Base-by-base conservation (phyloP, 2,797 vertebrate genomes). In the Tinamus major region DNA sequence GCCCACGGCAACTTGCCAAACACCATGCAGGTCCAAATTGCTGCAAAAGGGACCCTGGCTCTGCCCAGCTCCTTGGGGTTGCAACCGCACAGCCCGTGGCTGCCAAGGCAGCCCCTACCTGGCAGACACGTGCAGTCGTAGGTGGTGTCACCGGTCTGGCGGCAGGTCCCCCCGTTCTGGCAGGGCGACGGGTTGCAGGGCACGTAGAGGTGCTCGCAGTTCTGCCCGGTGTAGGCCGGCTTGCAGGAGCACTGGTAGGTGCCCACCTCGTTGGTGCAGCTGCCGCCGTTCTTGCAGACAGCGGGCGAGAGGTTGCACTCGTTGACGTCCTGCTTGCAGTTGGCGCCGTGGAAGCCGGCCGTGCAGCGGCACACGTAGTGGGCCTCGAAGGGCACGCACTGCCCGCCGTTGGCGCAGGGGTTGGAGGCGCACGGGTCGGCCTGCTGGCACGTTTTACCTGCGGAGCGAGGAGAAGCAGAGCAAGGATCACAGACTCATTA, bases 141-240 rank as follows among this genome's bases (percentile, higher is more conserved):
- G 79, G 96, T 97, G 70, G 98, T 98, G 85, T 99, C 99, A 13
- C 99, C 98, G 0, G 98, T 99, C 95, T 99, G 99, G 65, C 98
- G 98, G 84, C 99, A 99, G n/a, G 99, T 99, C 42, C 99, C 99
- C 48, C 99, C 99, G 0, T 99, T 99, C 85, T 98, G 98, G 97
- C 99, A 99, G 14, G 99, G 99, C 0, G 99, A 99, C 37, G 99
- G 99, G 96, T 98, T 99, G 98, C 99, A 99, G 26, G 99, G 99
- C 97, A 98, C 97, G n/a, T 99, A 99, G 58, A 97, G 97, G 41
- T 98, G 97, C 95, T 99, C 98, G 0, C 99, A 99, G 97, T 98
- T 98, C 68, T 95, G 97, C 35, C 99, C 99, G 0, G 98, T 98
- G 92, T 98, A 99, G 5, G 98, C 98, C 0, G 97, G 96, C 13